Evolutionary conservation across 2,888 invertebrate species (phyloP).

Genomic region (Plagodis dolabraria): DNA sequence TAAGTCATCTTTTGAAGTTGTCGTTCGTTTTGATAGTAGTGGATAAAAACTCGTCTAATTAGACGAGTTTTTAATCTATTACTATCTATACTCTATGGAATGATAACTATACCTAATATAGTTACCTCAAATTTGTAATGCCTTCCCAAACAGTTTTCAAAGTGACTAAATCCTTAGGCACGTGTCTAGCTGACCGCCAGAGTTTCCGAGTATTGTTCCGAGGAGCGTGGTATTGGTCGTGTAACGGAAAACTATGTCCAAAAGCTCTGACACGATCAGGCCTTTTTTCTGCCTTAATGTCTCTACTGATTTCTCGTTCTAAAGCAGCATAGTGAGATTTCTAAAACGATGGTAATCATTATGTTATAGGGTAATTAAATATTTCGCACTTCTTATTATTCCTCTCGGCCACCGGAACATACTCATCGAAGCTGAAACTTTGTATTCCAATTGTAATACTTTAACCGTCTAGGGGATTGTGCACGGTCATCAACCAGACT

Average conservation of each 20-base stretch:
- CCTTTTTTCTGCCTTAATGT: conserved; percentile 74
- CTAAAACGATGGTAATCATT: conserved; percentile 41
- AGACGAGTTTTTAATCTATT: too few relatives aligned
- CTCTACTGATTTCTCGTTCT: conserved; percentile 74
- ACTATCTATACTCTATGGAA: too few relatives aligned
- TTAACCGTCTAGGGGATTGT: too few relatives aligned
- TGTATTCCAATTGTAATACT: too few relatives aligned
- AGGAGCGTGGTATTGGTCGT: conserved; percentile 77
- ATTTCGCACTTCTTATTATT: too few relatives aligned
- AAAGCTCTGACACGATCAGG: conserved; percentile 74
- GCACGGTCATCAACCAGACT: too few relatives aligned
- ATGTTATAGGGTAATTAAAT: not conserved
- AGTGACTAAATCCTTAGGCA: conserved; percentile 84
- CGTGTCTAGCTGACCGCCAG: conserved; percentile 84
- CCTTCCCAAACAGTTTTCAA: conserved; percentile 88
- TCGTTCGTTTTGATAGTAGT: too few relatives aligned
- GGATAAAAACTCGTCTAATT: too few relatives aligned
- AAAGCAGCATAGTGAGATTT: conserved; percentile 60
- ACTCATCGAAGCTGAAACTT: too few relatives aligned
- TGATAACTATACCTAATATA: too few relatives aligned
- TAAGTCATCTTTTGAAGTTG: too few relatives aligned
- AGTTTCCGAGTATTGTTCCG: conserved; percentile 75
- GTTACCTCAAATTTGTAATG: conserved; percentile 85
- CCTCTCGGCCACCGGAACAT: too few relatives aligned
- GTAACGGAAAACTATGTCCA: conserved; percentile 71